Percentiles rank a stretch among this genome's conserved stretches.
phyloP scores from a whole-genome alignment of 2,888 invertebrate species.

The Spisula subtruncata region DNA sequence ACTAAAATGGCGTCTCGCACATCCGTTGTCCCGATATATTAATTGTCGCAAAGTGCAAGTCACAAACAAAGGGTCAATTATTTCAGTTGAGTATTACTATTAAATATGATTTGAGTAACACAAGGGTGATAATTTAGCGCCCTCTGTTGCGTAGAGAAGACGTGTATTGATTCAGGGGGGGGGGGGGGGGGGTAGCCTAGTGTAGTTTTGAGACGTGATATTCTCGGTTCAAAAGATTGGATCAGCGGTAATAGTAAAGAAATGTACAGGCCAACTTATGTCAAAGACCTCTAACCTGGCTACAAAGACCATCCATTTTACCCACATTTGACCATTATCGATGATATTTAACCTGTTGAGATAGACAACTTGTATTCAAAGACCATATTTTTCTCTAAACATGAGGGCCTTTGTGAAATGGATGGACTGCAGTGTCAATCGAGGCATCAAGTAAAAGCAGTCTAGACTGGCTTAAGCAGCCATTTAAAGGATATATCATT shows the following conservation, averaged over 20 bases:
- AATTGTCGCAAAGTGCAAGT: conserved; percentile 71
- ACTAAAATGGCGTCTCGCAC: conserved; percentile 55
- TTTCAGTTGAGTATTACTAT: conserved; percentile 73
- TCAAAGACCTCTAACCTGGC: no score
- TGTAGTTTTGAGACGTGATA: background rate
- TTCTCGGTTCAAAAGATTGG: background rate
- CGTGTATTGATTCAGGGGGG: conserved; percentile 37
- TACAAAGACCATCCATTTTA: no score
- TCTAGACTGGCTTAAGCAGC: no score
- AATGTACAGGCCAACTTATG: background rate
- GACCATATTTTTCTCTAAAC: background rate
- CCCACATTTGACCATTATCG: background rate
- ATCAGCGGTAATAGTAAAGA: background rate
- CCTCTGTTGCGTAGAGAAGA: conserved; percentile 56
- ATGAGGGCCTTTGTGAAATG: background rate
- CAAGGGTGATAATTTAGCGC: conserved; percentile 71
- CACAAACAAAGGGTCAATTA: conserved; percentile 75
- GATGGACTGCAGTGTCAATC: background rate
- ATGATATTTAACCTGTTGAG: background rate
- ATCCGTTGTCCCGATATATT: conserved; percentile 69
- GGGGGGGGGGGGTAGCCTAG: no score
- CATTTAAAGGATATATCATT: no score
- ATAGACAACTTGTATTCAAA: background rate
- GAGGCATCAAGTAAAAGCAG: no score
- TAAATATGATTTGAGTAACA: conserved; percentile 74